Evolutionary conservation across 2,888 invertebrate genomes (phyloP).

Genomic region (Stramonita haemastoma): DNA sequence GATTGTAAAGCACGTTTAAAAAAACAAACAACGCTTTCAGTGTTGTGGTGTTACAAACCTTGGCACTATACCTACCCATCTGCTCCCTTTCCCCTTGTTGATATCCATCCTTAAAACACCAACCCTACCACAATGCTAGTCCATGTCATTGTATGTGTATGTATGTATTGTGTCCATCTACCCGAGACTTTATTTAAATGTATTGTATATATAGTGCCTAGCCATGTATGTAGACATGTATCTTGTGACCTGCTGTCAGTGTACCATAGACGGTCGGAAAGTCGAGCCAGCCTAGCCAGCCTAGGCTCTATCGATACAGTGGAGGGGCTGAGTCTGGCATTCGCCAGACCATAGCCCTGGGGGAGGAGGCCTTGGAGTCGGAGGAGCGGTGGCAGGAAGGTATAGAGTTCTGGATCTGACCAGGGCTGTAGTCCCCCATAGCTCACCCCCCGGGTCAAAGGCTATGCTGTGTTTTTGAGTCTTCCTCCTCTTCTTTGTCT

Average conservation of each 20-base stretch:
- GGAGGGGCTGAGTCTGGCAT: slow-evolving; percentile 68
- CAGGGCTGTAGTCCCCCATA: neutral
- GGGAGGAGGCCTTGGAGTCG: slow-evolving; percentile 61
- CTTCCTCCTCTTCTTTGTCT: too few species aligned
- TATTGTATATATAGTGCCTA: too few species aligned
- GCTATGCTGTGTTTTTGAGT: too few species aligned
- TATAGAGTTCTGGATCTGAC: neutral
- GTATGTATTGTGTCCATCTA: neutral
- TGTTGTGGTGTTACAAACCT: too few species aligned
- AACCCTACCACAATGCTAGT: too few species aligned
- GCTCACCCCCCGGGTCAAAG: neutral
- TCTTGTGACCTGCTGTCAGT: slow-evolving; percentile 10
- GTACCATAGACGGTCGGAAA: slow-evolving; percentile 58
- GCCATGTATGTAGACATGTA: neutral
- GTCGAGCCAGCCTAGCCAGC: slow-evolving; percentile 58
- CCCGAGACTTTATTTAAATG: too few species aligned
- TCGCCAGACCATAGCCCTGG: slow-evolving; percentile 69
- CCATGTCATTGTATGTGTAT: neutral
- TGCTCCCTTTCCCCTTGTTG: too few species aligned
- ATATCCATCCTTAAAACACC: too few species aligned
- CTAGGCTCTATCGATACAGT: slow-evolving; percentile 64
- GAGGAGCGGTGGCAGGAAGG: slow-evolving; percentile 34
- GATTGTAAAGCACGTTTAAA: too few species aligned
- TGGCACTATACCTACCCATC: too few species aligned
- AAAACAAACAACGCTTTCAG: too few species aligned